Evolutionary conservation across 2,797 vertebrate genomes (phyloP).

Genomic region (Astyanax mexicanus): DNA sequence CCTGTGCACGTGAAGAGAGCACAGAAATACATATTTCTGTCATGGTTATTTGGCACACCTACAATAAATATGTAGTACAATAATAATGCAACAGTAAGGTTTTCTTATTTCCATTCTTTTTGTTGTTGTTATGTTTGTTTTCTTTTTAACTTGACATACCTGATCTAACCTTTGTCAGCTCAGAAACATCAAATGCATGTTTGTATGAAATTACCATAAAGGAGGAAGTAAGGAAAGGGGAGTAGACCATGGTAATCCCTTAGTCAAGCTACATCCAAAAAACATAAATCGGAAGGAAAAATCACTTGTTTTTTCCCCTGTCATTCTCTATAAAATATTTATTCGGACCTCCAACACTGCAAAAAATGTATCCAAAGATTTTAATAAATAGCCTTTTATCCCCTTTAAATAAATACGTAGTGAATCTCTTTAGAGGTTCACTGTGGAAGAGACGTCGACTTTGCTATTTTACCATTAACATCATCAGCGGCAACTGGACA

Average conservation of each 20-base stretch:
- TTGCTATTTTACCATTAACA: slow-evolving; percentile 61
- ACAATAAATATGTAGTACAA: slow-evolving; percentile 86
- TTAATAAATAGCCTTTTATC: slow-evolving; percentile 76
- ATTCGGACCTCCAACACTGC: slow-evolving; percentile 72
- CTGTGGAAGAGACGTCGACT: slow-evolving; percentile 56
- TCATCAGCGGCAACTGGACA: slow-evolving; percentile 52
- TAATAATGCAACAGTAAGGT: slow-evolving; percentile 80
- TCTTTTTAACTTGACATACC: slow-evolving; percentile 76
- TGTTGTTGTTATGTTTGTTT: background rate
- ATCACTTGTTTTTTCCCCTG: slow-evolving; percentile 67
- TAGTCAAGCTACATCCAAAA: slow-evolving; percentile 80
- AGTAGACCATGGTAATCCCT: slow-evolving; percentile 78
- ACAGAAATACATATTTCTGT: slow-evolving; percentile 80
- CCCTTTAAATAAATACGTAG: slow-evolving; percentile 55
- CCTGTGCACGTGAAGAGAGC: slow-evolving; percentile 78
- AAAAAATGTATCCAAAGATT: slow-evolving; percentile 74
- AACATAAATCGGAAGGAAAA: slow-evolving; percentile 63
- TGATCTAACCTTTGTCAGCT: slow-evolving; percentile 76
- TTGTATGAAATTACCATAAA: slow-evolving; percentile 78
- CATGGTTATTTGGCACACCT: slow-evolving; percentile 93
- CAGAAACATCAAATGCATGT: slow-evolving; percentile 77
- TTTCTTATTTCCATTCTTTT: slow-evolving; percentile 53
- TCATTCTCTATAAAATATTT: slow-evolving; percentile 73
- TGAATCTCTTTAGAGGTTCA: slow-evolving; percentile 50
- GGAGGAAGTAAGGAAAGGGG: slow-evolving; percentile 69